Evolutionary conservation across 1,140 invertebrate genomes (phyloP).

Genomic region (Drosophila nebulosa): DNA sequence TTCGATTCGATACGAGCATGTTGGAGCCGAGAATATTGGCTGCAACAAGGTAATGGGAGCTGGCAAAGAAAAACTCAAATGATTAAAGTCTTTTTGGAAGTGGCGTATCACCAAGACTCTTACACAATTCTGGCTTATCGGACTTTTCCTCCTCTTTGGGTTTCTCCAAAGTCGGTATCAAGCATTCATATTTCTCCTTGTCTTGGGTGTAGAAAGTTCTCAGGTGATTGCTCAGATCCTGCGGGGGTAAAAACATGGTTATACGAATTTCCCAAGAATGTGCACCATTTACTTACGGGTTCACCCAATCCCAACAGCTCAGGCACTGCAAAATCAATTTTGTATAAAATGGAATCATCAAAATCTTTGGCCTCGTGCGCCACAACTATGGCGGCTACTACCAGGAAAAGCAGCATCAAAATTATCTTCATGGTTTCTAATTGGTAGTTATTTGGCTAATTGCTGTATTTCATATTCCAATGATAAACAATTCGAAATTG

Average conservation of each 20-base stretch:
- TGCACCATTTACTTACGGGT: slow-evolving; percentile 40
- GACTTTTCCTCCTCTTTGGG: slow-evolving; percentile 83
- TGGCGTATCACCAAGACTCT: neutral
- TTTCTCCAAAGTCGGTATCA: slow-evolving; percentile 86
- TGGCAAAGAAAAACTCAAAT: neutral
- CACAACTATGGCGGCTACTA: neutral
- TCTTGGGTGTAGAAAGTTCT: slow-evolving; percentile 85
- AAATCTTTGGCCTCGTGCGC: slow-evolving; percentile 87
- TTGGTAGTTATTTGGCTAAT: slow-evolving; percentile 18
- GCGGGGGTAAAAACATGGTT: neutral
- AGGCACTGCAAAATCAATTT: slow-evolving; percentile 90
- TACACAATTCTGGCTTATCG: slow-evolving; percentile 85
- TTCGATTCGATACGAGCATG: slow-evolving; percentile 94
- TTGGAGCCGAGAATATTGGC: slow-evolving; percentile 87
- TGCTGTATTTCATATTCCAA: slow-evolving; percentile 2
- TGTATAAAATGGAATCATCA: slow-evolving; percentile 90
- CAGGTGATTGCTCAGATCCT: slow-evolving; percentile 82
- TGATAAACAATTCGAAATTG: neutral
- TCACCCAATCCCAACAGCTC: slow-evolving; percentile 36
- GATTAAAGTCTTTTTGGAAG: neutral
- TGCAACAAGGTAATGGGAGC: slow-evolving; percentile 89
- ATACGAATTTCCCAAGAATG: neutral
- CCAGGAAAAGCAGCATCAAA: slow-evolving; percentile 22
- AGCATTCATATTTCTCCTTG: slow-evolving; percentile 88
- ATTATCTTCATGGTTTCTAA: slow-evolving; percentile 1